phyloP scores from a whole-genome alignment of 2,113 vertebrate species.

The Progne subis region DNA sequence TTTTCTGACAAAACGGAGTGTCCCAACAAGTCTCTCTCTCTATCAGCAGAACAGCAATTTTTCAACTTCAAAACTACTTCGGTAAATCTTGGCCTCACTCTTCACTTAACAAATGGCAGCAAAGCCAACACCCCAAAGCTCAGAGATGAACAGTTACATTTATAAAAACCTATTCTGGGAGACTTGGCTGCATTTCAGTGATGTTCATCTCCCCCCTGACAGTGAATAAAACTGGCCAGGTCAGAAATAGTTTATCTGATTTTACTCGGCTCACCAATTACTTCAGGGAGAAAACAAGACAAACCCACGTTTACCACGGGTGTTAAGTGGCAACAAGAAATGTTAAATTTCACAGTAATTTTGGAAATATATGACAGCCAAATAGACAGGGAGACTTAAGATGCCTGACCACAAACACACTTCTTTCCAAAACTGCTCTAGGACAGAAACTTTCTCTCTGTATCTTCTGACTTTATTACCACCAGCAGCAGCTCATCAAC shows the following conservation, averaged over 20 bases:
- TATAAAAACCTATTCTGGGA: not conserved
- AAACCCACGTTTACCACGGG: not conserved
- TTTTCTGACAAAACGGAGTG: not conserved
- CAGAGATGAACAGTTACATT: not conserved
- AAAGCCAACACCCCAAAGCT: not conserved
- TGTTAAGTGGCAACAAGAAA: not conserved
- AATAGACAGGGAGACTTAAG: not conserved
- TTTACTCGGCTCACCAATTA: not conserved
- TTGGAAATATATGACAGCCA: not conserved
- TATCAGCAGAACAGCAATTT: not conserved
- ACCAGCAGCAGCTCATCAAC: not conserved
- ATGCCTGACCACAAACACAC: not conserved
- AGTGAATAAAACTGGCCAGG: not conserved
- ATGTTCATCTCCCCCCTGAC: not conserved
- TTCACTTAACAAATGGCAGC: not conserved
- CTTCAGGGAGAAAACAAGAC: not conserved
- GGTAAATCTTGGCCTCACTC: not conserved
- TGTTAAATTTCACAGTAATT: not conserved
- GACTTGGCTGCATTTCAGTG: not conserved
- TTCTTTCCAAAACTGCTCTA: not conserved
- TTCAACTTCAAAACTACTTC: not conserved
- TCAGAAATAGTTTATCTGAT: not conserved
- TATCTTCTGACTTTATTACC: not conserved
- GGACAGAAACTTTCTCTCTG: not conserved
- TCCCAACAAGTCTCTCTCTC: not conserved